A percentile compares a stretch with the other conserved stretches of the same genome.
These are phyloP conservation scores for Charaxes varanes DNA, from an alignment of 1,140 invertebrate genomes.

Conservation along the genomic window DNA sequence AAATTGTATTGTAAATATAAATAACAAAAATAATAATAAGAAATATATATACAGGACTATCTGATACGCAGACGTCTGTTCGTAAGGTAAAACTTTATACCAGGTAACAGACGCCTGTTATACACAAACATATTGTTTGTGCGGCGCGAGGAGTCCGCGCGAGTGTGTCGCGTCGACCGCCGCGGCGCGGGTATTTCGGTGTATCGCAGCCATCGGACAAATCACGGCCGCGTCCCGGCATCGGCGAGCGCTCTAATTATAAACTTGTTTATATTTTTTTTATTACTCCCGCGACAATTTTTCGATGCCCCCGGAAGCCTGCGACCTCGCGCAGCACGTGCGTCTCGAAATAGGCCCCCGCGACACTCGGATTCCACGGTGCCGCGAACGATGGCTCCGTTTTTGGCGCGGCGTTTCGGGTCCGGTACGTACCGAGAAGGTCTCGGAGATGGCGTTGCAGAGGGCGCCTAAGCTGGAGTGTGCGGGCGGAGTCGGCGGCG, in stretches of 20 bases:
- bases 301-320: slow-evolving; percentile 27
- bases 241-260: slow-evolving; percentile 69
- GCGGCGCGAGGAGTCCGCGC: slow-evolving; percentile 38
- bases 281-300: slow-evolving; percentile 58
- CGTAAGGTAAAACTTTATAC: too few species aligned
- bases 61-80: too few species aligned
- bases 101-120: too few species aligned
- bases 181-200: slow-evolving; percentile 65
- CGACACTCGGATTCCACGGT: slow-evolving; percentile 38
- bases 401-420: slow-evolving; percentile 16
- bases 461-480: slow-evolving; percentile 63
- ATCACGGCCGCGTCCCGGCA: slow-evolving; percentile 69
- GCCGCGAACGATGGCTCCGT: slow-evolving; percentile 25
- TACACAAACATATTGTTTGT: too few species aligned
- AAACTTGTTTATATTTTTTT: slow-evolving; percentile 74
- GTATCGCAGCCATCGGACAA: slow-evolving; percentile 69
- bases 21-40: too few species aligned
- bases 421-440: slow-evolving; percentile 59
- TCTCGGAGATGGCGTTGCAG: slow-evolving; percentile 66
- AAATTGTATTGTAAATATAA: too few species aligned
- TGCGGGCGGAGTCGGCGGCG: slow-evolving; percentile 42
- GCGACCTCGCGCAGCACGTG: slow-evolving; percentile 54
- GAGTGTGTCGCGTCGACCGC: slow-evolving; percentile 52
- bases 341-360: slow-evolving; percentile 45
- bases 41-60: too few species aligned